A percentile compares a stretch with the other conserved stretches of the same genome.
Evolutionary conservation across 2,888 invertebrate species (phyloP).

Genomic region (Drosophila prostipennis): DNA sequence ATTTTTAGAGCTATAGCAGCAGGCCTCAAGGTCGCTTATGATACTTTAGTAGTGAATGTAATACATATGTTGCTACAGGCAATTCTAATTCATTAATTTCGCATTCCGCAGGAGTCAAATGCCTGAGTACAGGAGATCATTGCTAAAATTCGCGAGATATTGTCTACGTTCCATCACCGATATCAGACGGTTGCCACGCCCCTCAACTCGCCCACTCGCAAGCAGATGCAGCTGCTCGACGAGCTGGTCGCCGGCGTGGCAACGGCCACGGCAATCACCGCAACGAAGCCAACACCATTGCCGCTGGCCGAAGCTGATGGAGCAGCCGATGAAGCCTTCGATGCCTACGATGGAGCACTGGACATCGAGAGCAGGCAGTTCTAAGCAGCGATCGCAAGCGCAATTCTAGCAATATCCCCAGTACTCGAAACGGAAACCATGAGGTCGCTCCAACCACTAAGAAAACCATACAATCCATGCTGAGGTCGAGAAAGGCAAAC

Average conservation of each 20-base stretch:
- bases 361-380: conserved; percentile 49
- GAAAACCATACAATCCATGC: conserved; percentile 20
- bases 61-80: too few relatives aligned
- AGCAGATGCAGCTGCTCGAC: conserved; percentile 69
- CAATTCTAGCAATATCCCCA: conserved; percentile 47
- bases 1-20: too few relatives aligned
- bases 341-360: conserved; percentile 44
- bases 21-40: too few relatives aligned
- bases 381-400: conserved; percentile 29
- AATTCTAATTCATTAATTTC: neutral
- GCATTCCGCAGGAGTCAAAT: conserved; percentile 90
- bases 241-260: conserved; percentile 50
- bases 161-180: conserved; percentile 88
- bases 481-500: conserved; percentile 1
- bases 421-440: conserved; percentile 4
- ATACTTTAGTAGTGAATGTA: too few relatives aligned
- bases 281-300: neutral
- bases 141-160: conserved; percentile 92
- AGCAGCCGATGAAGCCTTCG: conserved; percentile 1
- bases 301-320: neutral
- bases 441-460: neutral
- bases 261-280: conserved; percentile 10
- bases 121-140: conserved; percentile 95
- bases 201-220: conserved; percentile 81
- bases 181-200: conserved; percentile 85